phyloP scores from a whole-genome alignment of 2,797 vertebrate genomes.

The Borostomias antarcticus region DNA sequence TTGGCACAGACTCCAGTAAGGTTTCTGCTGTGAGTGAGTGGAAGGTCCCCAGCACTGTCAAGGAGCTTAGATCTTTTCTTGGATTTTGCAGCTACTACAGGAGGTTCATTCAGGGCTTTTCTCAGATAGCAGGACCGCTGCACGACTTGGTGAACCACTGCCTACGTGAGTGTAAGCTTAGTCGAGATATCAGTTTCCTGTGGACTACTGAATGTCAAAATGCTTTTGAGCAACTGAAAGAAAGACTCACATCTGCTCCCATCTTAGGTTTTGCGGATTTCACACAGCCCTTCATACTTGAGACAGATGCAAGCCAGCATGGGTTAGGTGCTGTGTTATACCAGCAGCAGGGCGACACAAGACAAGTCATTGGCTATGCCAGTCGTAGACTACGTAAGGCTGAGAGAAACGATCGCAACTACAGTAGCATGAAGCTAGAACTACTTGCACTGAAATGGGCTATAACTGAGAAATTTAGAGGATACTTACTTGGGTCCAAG shows the following conservation, averaged over 20 bases:
- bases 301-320: slow-evolving; percentile 21
- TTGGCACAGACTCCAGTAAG: slow-evolving; percentile 19
- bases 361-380: not conserved
- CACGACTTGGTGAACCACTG: slow-evolving; percentile 14
- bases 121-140: slow-evolving; percentile 9
- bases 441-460: slow-evolving; percentile 7
- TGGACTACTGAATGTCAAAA: slow-evolving; percentile 6
- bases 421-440: not conserved
- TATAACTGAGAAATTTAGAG: not conserved
- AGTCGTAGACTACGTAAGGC: not conserved
- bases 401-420: too few species aligned
- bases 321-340: too few species aligned
- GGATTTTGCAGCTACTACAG: too few species aligned
- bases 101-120: too few species aligned
- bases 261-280: slow-evolving; percentile 24
- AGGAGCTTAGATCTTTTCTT: too few species aligned
- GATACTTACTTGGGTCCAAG: not conserved
- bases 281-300: slow-evolving; percentile 9
- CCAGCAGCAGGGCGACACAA: not conserved
- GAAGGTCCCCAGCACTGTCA: too few species aligned
- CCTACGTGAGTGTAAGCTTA: too few species aligned
- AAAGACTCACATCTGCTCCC: too few species aligned
- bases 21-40: slow-evolving; percentile 5
- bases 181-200: too few species aligned
- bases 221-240: not conserved